Percentiles rank a stretch among this genome's conserved stretches.
Conservation (phyloP, 2,888 invertebrate genomes). For the Acheta domesticus region DNA sequence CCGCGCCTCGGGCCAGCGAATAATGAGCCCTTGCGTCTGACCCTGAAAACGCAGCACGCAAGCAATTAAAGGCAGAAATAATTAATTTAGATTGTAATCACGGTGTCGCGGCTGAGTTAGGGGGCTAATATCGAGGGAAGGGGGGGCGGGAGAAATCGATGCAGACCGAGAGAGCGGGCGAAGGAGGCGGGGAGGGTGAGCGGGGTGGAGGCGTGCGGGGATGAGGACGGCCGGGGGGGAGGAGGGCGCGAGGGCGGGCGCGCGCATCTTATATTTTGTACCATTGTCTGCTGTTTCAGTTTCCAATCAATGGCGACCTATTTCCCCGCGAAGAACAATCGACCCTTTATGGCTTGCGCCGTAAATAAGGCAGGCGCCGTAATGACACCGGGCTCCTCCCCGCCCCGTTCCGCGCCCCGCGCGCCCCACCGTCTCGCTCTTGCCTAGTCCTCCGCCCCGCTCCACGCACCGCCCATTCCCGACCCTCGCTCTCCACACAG, state of each 20-base stretch:
- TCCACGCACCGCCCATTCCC: too few relatives aligned
- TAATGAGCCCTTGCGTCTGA: conserved; percentile 11
- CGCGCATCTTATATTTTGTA: conserved; percentile 2
- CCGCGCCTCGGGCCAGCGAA: not conserved
- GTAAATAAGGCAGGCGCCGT: conserved; percentile 18
- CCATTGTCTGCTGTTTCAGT: conserved; percentile 18
- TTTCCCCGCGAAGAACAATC: conserved; percentile 10
- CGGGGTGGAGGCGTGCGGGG: not conserved
- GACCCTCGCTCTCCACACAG: too few relatives aligned
- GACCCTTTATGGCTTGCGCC: conserved; percentile 9
- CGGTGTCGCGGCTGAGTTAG: conserved; percentile 18
- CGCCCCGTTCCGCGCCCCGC: not conserved
- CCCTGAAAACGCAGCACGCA: conserved; percentile 10
- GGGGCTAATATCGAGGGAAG: conserved; percentile 18
- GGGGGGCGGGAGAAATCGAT: not conserved
- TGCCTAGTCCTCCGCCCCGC: too few relatives aligned
- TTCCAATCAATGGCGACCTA: conserved; percentile 18
- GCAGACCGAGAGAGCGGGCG: not conserved
- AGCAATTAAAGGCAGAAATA: conserved; percentile 18
- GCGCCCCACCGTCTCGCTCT: not conserved
- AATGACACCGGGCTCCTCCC: conserved; percentile 39
- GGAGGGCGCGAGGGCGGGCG: not conserved
- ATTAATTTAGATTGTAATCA: conserved; percentile 18
- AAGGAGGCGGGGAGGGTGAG: not conserved
- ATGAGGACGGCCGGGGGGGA: not conserved